Evolutionary conservation across 1,140 invertebrate genomes (phyloP).

Genomic region (Drosophila carrolli): DNA sequence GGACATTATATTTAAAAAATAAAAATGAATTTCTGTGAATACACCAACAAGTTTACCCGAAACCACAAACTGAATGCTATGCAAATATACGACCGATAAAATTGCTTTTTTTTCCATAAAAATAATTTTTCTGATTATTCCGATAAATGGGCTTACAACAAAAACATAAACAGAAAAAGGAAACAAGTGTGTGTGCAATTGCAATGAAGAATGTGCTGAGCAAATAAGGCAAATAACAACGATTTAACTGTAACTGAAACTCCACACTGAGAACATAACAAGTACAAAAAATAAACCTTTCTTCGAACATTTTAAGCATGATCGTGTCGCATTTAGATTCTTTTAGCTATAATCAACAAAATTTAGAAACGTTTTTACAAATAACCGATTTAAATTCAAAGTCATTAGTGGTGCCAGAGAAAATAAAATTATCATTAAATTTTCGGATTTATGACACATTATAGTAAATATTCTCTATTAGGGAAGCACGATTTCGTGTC

Average conservation of each 20-base stretch:
- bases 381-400: too few species aligned
- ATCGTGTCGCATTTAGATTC: too few species aligned
- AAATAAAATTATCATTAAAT: too few species aligned
- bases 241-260: constrained; percentile 13
- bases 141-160: constrained; percentile 7
- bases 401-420: too few species aligned
- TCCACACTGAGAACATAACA: neutral
- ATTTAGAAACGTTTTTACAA: too few species aligned
- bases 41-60: constrained; percentile 16
- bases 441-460: too few species aligned
- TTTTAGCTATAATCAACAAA: too few species aligned
- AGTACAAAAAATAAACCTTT: neutral
- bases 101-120: constrained; percentile 14
- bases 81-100: neutral
- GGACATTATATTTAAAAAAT: constrained; percentile 7
- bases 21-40: constrained; percentile 5
- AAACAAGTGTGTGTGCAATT: constrained; percentile 25
- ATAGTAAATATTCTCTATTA: too few species aligned
- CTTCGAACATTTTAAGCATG: neutral
- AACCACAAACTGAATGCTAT: constrained; percentile 18
- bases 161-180: constrained; percentile 5
- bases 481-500: too few species aligned
- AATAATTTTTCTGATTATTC: constrained; percentile 8
- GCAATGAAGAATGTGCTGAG: constrained; percentile 26
- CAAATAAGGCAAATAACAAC: constrained; percentile 24